These are phyloP conservation scores for Cephalophus harveyi DNA, from an alignment of 2,113 vertebrate species.

Conservation along the genomic window DNA sequence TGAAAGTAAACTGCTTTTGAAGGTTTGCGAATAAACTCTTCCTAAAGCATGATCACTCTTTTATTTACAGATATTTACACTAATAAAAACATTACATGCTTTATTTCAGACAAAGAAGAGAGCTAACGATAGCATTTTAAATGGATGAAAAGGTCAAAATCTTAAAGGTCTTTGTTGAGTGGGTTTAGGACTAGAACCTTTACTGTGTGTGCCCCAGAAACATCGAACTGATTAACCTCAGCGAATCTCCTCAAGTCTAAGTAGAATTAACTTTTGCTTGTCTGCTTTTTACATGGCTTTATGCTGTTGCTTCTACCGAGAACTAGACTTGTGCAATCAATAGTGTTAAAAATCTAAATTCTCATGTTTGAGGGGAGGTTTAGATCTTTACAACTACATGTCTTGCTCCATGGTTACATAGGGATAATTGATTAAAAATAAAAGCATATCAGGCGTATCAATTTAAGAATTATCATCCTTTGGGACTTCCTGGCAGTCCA, in stretches of 20 bases:
- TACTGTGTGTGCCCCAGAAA: neutral
- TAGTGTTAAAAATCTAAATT: neutral
- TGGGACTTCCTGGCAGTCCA: neutral
- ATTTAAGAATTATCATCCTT: neutral
- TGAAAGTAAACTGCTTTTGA: neutral
- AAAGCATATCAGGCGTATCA: slow-evolving; percentile 13
- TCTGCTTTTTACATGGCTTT: neutral
- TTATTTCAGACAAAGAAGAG: neutral
- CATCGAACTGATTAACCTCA: neutral
- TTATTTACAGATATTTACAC: neutral
- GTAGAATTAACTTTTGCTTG: neutral
- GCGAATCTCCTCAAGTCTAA: neutral
- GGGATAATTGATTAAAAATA: neutral
- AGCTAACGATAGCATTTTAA: neutral
- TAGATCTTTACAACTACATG: neutral
- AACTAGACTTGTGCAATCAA: neutral
- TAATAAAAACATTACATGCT: neutral
- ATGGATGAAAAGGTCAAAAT: neutral
- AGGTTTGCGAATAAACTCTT: neutral
- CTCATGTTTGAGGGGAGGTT: neutral
- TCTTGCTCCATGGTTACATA: neutral
- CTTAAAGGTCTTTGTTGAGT: neutral
- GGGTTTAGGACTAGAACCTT: neutral
- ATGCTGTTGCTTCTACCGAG: neutral
- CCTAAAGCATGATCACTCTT: neutral